Conservation (phyloP, 1,140 invertebrate genomes). For the Caenorhabditis remanei region DNA sequence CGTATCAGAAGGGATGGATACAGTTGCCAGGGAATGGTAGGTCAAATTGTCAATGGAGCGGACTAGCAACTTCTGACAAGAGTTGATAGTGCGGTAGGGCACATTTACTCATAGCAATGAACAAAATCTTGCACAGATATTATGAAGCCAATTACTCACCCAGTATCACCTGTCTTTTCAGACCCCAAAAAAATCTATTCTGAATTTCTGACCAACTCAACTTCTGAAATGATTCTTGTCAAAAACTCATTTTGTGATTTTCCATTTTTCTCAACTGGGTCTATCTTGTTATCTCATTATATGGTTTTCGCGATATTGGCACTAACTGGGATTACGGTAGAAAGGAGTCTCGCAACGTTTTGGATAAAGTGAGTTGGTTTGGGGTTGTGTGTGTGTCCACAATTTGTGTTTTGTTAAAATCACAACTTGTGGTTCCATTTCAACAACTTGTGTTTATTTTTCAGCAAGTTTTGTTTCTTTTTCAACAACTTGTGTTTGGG, state of each 20-base stretch:
- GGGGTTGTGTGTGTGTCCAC: too few relatives aligned
- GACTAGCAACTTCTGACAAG: too few relatives aligned
- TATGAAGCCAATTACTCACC: too few relatives aligned
- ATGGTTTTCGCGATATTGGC: background rate
- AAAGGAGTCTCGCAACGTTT: constrained; percentile 3
- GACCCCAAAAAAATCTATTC: constrained; percentile 1
- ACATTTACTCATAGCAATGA: too few relatives aligned
- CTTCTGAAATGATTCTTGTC: background rate
- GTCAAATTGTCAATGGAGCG: background rate
- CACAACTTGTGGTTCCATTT: too few relatives aligned
- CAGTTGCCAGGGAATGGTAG: constrained; percentile 11
- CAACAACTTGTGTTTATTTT: too few relatives aligned
- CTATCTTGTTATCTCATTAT: background rate
- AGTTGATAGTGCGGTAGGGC: too few relatives aligned
- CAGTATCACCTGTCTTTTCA: background rate
- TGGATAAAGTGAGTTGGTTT: constrained; percentile 1
- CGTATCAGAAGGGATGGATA: constrained; percentile 41
- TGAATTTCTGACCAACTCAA: background rate
- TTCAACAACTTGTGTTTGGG: too few relatives aligned
- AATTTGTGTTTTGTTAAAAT: too few relatives aligned
- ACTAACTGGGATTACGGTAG: background rate
- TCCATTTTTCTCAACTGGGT: background rate
- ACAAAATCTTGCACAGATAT: too few relatives aligned
- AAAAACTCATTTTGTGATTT: background rate
- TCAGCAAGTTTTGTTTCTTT: too few relatives aligned